Base-by-base conservation (phyloP, 2,113 vertebrate genomes). In the Dasyornis broadbenti region DNA sequence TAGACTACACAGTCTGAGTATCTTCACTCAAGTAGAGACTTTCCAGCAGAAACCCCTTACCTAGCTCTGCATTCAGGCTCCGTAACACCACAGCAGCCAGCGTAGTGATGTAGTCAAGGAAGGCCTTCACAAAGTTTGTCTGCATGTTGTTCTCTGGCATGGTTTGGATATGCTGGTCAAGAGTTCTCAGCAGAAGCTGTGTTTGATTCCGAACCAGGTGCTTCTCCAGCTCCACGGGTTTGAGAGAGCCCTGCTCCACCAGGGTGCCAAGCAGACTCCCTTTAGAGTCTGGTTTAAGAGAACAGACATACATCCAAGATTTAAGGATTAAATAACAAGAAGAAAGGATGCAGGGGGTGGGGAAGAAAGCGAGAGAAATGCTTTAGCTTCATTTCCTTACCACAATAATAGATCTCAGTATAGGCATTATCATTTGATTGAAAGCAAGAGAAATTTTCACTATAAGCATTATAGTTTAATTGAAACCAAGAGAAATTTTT, bases 21-120 rank as follows among this genome's bases (percentile, higher is more conserved):
- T 8, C 28, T 75, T 75, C 49, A 76, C 3, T 28, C 6, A 31
- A 12, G 57, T 37, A 82, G 56, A 71, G 53, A 14, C 18, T 27
- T 77, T 3, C 9, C 54, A 81, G 56, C 26, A 76, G 50, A 71
- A 86, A n/a, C 13, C 40, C 52, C 97, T 97, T 86, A 98, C 98
- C 98, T 33, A 98, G 98, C 59, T 99, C 99, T 75, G 98, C 94
- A 49, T 97, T 96, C 61, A 99, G 96, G 95, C 99, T 99, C 78
- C 97, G 98, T 78, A 99, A 97, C 13, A 99, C 93, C 93, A 99
- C 97, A 4, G 98, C 97, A 31, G 98, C 98, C 83, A 99, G 92
- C 0, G 98, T 98, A 95, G 98, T 98, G 86, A 99, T 75, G 60
- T 99, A 99, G 92, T 98, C 97, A 57, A 99, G 96, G 96, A 99